Evolutionary conservation across 2,888 invertebrate species (phyloP).

Genomic region (Netelia fuscicornis): DNA sequence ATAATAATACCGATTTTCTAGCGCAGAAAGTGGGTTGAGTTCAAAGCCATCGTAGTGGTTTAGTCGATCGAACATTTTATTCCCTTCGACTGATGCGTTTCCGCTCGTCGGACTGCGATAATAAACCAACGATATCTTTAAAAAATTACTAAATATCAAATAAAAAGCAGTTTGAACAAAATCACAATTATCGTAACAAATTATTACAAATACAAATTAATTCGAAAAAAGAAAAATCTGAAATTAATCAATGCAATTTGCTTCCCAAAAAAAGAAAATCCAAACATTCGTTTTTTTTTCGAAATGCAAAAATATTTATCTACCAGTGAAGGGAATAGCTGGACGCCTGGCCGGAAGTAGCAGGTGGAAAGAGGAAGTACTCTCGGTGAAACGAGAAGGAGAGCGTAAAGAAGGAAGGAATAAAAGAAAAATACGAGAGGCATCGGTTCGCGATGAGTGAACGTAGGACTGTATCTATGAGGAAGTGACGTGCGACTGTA

Average conservation of each 20-base stretch:
- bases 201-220: background rate
- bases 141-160: too few species aligned
- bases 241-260: too few species aligned
- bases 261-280: too few species aligned
- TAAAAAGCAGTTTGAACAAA: too few species aligned
- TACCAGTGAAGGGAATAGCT: background rate
- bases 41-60: constrained; percentile 50
- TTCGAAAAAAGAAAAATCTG: background rate
- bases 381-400: background rate
- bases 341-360: background rate
- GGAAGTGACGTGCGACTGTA: constrained; percentile 28
- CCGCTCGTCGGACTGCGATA: constrained; percentile 4
- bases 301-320: too few species aligned
- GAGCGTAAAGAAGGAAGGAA: background rate
- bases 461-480: background rate
- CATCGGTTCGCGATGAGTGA: constrained; percentile 25
- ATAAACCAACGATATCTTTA: background rate
- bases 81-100: background rate
- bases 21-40: constrained; percentile 9
- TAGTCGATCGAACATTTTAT: constrained; percentile 59
- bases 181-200: too few species aligned
- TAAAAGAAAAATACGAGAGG: constrained; percentile 14
- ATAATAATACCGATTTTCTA: constrained; percentile 56
- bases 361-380: background rate
- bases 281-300: too few species aligned